A percentile compares a stretch with the other conserved stretches of the same genome.
phyloP scores from a whole-genome alignment of 2,888 invertebrate species.

The Eretmocerus hayati region DNA sequence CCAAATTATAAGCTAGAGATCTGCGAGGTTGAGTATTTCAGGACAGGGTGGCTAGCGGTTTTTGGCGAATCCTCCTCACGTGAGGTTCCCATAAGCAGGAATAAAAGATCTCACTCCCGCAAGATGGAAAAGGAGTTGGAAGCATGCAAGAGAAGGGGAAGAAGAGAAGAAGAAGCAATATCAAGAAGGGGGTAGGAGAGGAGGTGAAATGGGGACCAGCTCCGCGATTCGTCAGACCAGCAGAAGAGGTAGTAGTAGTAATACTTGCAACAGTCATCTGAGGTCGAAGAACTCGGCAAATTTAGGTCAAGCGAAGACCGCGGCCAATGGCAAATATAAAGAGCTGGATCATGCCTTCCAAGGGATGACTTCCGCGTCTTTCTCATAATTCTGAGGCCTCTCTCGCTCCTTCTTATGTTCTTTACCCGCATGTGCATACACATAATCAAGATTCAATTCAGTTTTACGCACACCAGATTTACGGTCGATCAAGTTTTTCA shows the following conservation, averaged over 20 bases:
- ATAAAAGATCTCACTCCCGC: neutral
- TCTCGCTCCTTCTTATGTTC: too few relatives aligned
- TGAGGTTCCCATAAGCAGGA: too few relatives aligned
- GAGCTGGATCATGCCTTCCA: constrained; percentile 9
- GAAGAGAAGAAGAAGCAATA: constrained; percentile 20
- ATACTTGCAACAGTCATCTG: neutral
- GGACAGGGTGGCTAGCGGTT: too few relatives aligned
- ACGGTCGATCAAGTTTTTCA: too few relatives aligned
- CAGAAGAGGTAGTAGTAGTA: too few relatives aligned
- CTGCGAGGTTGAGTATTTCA: too few relatives aligned
- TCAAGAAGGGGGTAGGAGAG: constrained; percentile 10
- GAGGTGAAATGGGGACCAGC: constrained; percentile 11
- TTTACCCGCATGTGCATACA: too few relatives aligned
- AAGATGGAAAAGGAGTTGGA: constrained; percentile 2
- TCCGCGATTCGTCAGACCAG: constrained; percentile 14
- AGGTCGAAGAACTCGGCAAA: constrained; percentile 21
- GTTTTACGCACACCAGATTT: too few relatives aligned
- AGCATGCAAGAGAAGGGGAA: neutral
- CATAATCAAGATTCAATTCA: too few relatives aligned
- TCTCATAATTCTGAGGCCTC: constrained; percentile 14
- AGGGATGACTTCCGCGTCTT: constrained; percentile 20
- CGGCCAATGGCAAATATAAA: constrained; percentile 20
- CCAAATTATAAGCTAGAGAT: too few relatives aligned
- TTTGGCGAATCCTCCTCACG: too few relatives aligned
- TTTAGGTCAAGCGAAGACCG: constrained; percentile 20